Evolutionary conservation across 2,888 invertebrate species (phyloP), one percentile per base, ranked within the genome.

Genomic region (Drosophila prostipennis): DNA sequence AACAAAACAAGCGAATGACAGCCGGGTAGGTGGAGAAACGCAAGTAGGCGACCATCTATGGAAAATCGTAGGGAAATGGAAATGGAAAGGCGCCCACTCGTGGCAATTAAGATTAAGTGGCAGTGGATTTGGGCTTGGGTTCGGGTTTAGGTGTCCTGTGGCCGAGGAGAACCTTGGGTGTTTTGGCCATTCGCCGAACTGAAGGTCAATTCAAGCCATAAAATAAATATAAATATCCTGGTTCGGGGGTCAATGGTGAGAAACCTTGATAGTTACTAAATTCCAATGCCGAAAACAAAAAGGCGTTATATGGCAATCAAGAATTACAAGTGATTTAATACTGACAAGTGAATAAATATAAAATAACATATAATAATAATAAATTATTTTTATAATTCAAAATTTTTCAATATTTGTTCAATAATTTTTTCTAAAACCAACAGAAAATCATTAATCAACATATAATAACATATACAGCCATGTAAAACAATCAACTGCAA

Each of bases 31-130:
- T 11, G 34, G 39, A 13, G 4, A 7, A 13, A 0, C 10, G n/a
- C n/a, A 11, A 46, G n/a, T 14, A 5, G 14, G 39, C 11, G 23
- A 4, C 59, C 16, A 2, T 3, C 34, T 34, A 11, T 11, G 34
- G 11, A 29, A 29, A 29, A 29, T 7, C 29, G 29, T 29, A 29
- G 7, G 36, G 26, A 74, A 77, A 67, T 40, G 40, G 63, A 29
- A 56, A 70, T 59, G 61, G 53, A 46, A 80, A 78, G 63, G 75
- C 60, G 61, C 72, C 64, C 71, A 65, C 67, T 63, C 61, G 51
- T 73, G 79, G 79, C 82, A 82, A 80, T 80, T 77, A 85, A 86
- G 80, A 80, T 80, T 78, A 80, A 83, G 70, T 72, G 78, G 45
- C 49, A 48, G 42, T 42, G 42, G 19, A 19, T n/a, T 6, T 10